A percentile compares a stretch with the other conserved stretches of the same genome.
phyloP scores from a whole-genome alignment of 2,888 invertebrate species.

The Tiphia femorata region DNA sequence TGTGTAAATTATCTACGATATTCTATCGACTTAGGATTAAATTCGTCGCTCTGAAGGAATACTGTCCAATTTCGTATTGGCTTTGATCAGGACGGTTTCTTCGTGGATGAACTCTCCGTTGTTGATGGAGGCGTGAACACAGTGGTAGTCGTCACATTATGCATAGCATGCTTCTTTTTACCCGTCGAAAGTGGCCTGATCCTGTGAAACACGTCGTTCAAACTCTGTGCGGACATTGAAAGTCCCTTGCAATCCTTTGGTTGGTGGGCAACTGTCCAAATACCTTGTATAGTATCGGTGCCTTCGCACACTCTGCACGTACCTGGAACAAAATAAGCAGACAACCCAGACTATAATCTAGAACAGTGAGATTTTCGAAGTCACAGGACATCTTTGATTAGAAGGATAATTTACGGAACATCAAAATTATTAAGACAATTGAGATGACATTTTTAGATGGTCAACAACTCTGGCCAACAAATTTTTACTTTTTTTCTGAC shows the following conservation, averaged over 20 bases:
- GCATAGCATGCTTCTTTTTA: conserved; percentile 36
- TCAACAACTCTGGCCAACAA: neutral
- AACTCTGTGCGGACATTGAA: conserved; percentile 48
- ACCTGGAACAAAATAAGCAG: conserved; percentile 31
- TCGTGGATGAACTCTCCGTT: too few species aligned
- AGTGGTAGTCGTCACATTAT: too few species aligned
- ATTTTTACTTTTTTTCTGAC: too few species aligned
- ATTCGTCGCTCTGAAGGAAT: too few species aligned
- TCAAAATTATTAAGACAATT: neutral
- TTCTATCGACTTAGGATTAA: too few species aligned
- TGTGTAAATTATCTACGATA: too few species aligned
- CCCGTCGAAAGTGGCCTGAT: conserved; percentile 33
- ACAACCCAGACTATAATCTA: neutral
- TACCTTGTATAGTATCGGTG: conserved; percentile 54
- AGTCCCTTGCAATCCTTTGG: conserved; percentile 53
- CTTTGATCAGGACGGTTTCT: too few species aligned
- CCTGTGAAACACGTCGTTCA: conserved; percentile 54
- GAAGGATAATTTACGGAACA: too few species aligned
- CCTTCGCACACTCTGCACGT: conserved; percentile 57
- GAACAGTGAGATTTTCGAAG: neutral
- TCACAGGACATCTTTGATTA: too few species aligned
- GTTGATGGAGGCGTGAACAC: too few species aligned
- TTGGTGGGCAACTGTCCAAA: conserved; percentile 51
- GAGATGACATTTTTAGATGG: neutral
- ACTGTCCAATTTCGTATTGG: too few species aligned